Base-by-base conservation (phyloP, 2,113 vertebrate species). In the Riparia riparia region DNA sequence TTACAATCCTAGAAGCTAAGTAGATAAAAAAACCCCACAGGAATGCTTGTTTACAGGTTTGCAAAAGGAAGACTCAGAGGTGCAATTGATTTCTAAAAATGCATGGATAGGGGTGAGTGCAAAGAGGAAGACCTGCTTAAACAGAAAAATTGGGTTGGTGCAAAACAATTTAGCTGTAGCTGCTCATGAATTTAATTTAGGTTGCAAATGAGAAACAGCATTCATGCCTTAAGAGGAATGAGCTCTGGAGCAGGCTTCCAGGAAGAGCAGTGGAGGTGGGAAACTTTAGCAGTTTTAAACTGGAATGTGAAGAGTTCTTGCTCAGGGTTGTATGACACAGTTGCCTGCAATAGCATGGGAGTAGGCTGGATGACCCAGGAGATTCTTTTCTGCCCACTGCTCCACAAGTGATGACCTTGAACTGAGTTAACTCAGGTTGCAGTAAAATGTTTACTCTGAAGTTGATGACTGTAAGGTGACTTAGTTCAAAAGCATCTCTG, bases 281-380 rank as follows among this genome's bases (percentile, higher is more conserved):
- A 95, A 81, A 50, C 44, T 26, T 50, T 73, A 83, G 72, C 51
- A n/a, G 56, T 86, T 94, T 94, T 69, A 56, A 86, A 56, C 64
- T 91, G 93, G 86, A 83, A 86, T 6, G 9, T 74, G 89, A 51
- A 74, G 47, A 51, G 60, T 84, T 91, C 91, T 81, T 71, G 54
- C 45, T 19, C 24, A 64, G 68, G 81, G 57, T 84, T 86, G 69
- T 86, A 57, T 95, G 91, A 89, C 91, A 86, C 26, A 25, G 86
- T 81, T 91, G 91, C 91, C 89, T 90, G 68, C 93, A 95, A 86
- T 91, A 96, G 91, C 51, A 58, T 71, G 89, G 93, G 94, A 71
- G 93, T 78, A 81, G 86, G 56, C 81, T 73, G 91, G 80, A 31
- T 95, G 89, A 91, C 89, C 89, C 69, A 41, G 51, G 56, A 91